Evolutionary conservation across 2,797 vertebrate genomes (phyloP).

Genomic region (Intellagama lesueurii): DNA sequence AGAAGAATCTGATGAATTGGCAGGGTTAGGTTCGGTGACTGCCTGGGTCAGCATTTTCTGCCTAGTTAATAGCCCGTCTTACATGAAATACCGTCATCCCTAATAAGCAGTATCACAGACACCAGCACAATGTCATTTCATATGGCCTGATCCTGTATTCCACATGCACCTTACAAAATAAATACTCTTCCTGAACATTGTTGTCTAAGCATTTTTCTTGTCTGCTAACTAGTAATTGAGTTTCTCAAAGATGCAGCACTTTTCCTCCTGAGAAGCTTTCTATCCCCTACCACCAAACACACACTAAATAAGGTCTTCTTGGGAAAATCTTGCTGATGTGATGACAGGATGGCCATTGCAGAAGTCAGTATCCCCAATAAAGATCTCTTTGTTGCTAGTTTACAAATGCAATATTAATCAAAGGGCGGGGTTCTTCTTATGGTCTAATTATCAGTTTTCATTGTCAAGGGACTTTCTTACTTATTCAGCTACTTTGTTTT

Average conservation of each 20-base stretch:
- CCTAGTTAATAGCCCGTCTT: conserved; percentile 8
- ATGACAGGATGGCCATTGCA: not conserved
- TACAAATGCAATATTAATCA: not conserved
- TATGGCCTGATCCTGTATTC: conserved; percentile 10
- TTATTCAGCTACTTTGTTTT: conserved; percentile 48
- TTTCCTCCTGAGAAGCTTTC: conserved; percentile 11
- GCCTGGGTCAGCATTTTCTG: conserved; percentile 26
- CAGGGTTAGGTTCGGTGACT: conserved; percentile 6
- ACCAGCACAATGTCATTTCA: conserved; percentile 8
- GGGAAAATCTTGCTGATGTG: conserved; percentile 37
- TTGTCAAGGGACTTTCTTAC: conserved; percentile 51
- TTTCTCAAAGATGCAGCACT: conserved; percentile 11
- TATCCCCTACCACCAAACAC: fast-evolving
- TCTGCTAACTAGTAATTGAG: conserved; percentile 19
- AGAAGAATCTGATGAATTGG: conserved; percentile 21
- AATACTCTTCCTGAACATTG: conserved; percentile 2
- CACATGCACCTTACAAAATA: conserved; percentile 30
- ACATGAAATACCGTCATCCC: conserved; percentile 20
- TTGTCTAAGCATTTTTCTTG: conserved; percentile 9
- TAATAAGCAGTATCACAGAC: not conserved
- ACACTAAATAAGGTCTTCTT: conserved; percentile 11
- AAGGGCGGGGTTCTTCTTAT: conserved; percentile 37
- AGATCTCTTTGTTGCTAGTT: conserved; percentile 14
- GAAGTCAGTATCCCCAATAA: conserved; percentile 10
- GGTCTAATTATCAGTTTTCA: conserved; percentile 54